Evolutionary conservation across 2,113 vertebrate genomes (phyloP).

Genomic region (Osmerus eperlanus): DNA sequence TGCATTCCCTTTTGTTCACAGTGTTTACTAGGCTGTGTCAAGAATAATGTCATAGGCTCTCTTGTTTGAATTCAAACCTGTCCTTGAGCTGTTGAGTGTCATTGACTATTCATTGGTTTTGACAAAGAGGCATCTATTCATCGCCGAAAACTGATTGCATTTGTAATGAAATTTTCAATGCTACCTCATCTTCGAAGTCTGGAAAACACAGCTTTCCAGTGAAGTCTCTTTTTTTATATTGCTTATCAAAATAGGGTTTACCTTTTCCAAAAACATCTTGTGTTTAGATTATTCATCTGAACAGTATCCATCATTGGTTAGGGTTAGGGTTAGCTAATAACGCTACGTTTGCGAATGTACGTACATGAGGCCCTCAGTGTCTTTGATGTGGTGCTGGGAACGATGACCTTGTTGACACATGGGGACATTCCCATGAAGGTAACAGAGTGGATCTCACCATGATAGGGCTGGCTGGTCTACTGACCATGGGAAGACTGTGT

Average conservation of each 20-base stretch:
- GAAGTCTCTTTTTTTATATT: too few species aligned
- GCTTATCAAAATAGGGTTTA: too few species aligned
- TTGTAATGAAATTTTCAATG: not conserved
- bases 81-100: not conserved
- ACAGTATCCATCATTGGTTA: too few species aligned
- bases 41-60: not conserved
- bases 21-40: not conserved
- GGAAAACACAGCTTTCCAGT: too few species aligned
- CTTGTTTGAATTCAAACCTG: not conserved
- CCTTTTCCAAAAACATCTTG: too few species aligned
- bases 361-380: not conserved
- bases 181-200: too few species aligned
- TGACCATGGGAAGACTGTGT: slow-evolving; percentile 19
- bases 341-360: too few species aligned
- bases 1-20: slow-evolving; percentile 24
- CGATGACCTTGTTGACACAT: slow-evolving; percentile 5
- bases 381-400: slow-evolving; percentile 36
- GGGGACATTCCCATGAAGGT: slow-evolving; percentile 13
- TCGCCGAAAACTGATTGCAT: not conserved
- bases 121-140: not conserved
- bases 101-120: not conserved
- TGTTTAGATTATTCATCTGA: too few species aligned
- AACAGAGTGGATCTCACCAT: slow-evolving; percentile 39
- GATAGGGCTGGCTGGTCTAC: slow-evolving; percentile 24
- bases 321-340: too few species aligned